A percentile compares a stretch with the other conserved stretches of the same genome.
Conservation (phyloP, 2,113 vertebrate genomes). For the Elephas maximus region DNA sequence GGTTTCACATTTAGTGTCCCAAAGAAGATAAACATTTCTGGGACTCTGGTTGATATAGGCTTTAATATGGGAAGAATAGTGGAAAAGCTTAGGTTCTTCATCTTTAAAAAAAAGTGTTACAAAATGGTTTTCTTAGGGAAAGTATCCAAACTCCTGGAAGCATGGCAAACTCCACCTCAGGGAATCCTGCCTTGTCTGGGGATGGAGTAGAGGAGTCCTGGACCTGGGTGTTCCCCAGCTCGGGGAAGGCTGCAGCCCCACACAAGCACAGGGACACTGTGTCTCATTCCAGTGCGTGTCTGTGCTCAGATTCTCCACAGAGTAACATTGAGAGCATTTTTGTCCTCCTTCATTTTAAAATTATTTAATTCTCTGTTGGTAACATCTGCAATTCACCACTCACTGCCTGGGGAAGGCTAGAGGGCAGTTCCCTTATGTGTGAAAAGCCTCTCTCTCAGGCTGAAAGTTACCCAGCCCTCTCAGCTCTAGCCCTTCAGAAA, state of each 20-base stretch:
- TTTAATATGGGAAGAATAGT: not conserved
- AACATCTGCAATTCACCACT: not conserved
- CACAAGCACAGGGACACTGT: fast-evolving
- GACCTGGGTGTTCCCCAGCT: not conserved
- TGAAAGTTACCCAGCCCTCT: not conserved
- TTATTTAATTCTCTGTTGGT: not conserved
- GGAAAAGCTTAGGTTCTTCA: conserved; percentile 28
- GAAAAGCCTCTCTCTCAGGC: not conserved
- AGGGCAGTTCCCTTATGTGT: not conserved
- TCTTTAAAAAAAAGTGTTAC: not conserved
- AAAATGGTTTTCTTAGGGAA: conserved; percentile 8
- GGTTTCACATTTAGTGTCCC: not conserved
- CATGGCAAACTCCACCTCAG: not conserved
- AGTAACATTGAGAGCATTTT: not conserved
- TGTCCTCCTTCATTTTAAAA: not conserved
- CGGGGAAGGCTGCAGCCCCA: not conserved
- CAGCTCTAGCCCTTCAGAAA: not conserved
- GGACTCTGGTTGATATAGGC: not conserved
- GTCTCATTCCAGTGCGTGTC: no score
- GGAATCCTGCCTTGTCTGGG: not conserved
- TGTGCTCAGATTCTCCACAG: not conserved
- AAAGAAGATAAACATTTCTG: not conserved
- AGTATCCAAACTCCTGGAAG: not conserved
- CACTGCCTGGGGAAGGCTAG: not conserved
- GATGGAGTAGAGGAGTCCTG: not conserved